These are phyloP conservation scores for Sitodiplosis mosellana DNA, from an alignment of 1,140 invertebrate species.

Conservation along the genomic window DNA sequence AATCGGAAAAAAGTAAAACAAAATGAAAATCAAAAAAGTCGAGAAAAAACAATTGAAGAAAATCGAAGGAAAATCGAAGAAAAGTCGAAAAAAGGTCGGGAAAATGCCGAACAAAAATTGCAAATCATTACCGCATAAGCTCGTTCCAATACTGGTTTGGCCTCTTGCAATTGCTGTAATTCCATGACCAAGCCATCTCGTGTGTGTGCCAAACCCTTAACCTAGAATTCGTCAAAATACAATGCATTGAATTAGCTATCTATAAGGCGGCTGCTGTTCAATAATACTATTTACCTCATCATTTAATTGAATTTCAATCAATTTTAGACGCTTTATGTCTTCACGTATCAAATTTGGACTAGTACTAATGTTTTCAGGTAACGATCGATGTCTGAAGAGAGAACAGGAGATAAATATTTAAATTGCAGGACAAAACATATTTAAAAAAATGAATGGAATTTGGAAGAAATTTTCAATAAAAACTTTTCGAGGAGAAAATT, in stretches of 20 bases:
- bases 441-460: no score
- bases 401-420: no score
- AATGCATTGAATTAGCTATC: no score
- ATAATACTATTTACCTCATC: no score
- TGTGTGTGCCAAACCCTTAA: conserved; percentile 25
- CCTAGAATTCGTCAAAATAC: no score
- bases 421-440: no score
- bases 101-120: not conserved
- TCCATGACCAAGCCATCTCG: conserved; percentile 30
- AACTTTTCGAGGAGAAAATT: no score
- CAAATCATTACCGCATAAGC: conserved; percentile 20
- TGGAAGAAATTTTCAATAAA: no score
- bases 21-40: not conserved
- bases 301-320: conserved; percentile 26
- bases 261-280: no score
- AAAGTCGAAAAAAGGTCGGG: not conserved
- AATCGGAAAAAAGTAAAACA: not conserved
- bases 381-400: not conserved
- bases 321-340: conserved; percentile 25
- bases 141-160: conserved; percentile 20
- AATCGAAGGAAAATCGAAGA: not conserved
- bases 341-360: conserved; percentile 19
- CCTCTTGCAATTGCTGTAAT: conserved; percentile 29
- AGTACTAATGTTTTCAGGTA: conserved; percentile 4
- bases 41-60: no score